A percentile compares a stretch with the other conserved stretches of the same genome.
Evolutionary conservation across 2,888 invertebrate genomes (phyloP).

Genomic region (Mystacides longicornis): DNA sequence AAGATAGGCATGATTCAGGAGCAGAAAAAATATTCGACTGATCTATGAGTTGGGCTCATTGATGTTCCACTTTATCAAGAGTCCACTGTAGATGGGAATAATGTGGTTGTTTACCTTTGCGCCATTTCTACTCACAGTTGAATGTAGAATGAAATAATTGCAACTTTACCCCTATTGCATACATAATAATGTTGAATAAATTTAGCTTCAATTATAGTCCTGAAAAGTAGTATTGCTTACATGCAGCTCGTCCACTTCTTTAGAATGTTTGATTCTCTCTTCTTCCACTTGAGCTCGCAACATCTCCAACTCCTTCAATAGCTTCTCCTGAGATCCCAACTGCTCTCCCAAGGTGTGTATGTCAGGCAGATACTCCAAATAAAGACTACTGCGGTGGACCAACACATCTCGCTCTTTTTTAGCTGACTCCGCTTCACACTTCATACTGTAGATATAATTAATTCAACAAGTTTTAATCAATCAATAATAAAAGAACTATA

Average conservation of each 20-base stretch:
- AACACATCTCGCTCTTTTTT: constrained; percentile 57
- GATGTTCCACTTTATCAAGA: too few species aligned
- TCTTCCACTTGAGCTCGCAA: constrained; percentile 55
- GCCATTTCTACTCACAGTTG: too few species aligned
- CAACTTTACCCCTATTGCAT: too few species aligned
- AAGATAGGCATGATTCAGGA: too few species aligned
- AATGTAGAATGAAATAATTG: too few species aligned
- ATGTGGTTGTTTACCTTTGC: too few species aligned
- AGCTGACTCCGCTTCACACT: constrained; percentile 50
- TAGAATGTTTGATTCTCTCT: constrained; percentile 48
- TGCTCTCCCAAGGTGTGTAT: constrained; percentile 1
- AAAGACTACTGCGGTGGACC: constrained; percentile 59
- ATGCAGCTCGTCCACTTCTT: constrained; percentile 54
- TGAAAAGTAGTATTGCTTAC: constrained; percentile 31
- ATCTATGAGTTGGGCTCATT: too few species aligned
- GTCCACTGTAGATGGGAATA: too few species aligned
- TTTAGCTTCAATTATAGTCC: too few species aligned
- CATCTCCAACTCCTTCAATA: constrained; percentile 56
- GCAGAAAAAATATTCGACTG: too few species aligned
- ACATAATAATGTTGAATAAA: too few species aligned
- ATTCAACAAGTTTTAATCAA: background rate
- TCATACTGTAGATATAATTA: constrained; percentile 39
- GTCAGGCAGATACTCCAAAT: constrained; percentile 41
- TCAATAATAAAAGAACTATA: too few species aligned
- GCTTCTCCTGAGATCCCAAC: constrained; percentile 19